Base-by-base conservation (phyloP, 1,140 invertebrate species). In the Dufourea novaeangliae region DNA sequence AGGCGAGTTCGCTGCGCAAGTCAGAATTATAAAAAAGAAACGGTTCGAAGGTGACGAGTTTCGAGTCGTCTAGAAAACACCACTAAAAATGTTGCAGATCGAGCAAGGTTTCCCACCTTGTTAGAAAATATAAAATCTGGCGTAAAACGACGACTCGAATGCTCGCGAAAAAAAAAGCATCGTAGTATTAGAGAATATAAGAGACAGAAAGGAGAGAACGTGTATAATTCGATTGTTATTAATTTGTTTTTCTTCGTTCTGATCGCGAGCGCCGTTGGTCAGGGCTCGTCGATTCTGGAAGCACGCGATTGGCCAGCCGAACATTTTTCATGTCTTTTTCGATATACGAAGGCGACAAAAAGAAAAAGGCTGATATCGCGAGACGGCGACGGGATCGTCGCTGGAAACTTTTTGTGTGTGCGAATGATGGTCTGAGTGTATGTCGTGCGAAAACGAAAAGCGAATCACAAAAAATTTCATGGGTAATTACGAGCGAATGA, bases 361-460 rank as follows among this genome's bases (percentile, higher is more conserved):
- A 84, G 81, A 75, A 69, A 50, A 84, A 84, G 82, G 82, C 83
- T 78, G 82, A 85, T 57, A 78, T 85, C 83, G 83, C 79, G 79
- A 85, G 69, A 57, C 54, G 56, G 83, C 82, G 78, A 77, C 72
- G 78, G n/a, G 46, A 63, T 81, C 29, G 32, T 62, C 74, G 82
- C 83, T 82, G 59, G 86, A n/a, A 88, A 88, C 87, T 88, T 50
- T 57, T 78, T 84, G 82, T 52, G 46, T 75, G 83, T 78, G 29
- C 70, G 82, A 57, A 12, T 34, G 37, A 69, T 0, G 44, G 68
- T 76, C 50, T 80, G 85, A 64, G 39, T 80, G 75, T 52, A 17
- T 80, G 75, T 57, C n/a, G 39, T 66, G 59, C 25, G n/a, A 64
- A 56, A 66, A 66, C 17, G 5, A 50, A 50, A 50, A 50, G 20